Conservation (phyloP, 1,140 invertebrate species). For the Cyclargus thomasi region DNA sequence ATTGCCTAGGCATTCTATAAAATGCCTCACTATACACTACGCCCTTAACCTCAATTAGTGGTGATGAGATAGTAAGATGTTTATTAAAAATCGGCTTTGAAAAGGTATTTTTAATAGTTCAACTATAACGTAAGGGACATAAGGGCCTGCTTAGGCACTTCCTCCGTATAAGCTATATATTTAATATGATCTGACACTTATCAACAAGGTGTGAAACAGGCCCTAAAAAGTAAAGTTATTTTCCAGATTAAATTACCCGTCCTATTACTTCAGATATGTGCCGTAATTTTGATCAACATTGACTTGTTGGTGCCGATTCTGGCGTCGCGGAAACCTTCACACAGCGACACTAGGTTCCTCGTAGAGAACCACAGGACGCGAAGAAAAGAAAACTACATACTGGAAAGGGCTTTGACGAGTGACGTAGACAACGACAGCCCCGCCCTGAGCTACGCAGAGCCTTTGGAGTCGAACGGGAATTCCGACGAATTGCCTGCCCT, state of each 20-base stretch:
- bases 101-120: too few relatives aligned
- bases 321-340: constrained; percentile 43
- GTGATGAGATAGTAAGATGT: too few relatives aligned
- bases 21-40: too few relatives aligned
- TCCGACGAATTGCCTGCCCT: constrained; percentile 49
- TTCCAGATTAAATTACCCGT: constrained; percentile 42
- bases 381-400: constrained; percentile 50
- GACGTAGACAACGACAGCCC: constrained; percentile 34
- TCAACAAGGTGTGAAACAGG: too few relatives aligned
- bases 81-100: too few relatives aligned
- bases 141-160: too few relatives aligned
- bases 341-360: constrained; percentile 47
- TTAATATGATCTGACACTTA: too few relatives aligned
- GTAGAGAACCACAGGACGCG: constrained; percentile 51
- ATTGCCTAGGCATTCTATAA: too few relatives aligned
- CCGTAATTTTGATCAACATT: constrained; percentile 36
- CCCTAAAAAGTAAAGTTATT: constrained; percentile 13
- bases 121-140: too few relatives aligned
- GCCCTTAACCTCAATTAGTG: too few relatives aligned
- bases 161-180: too few relatives aligned
- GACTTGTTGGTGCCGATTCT: constrained; percentile 40
- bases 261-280: constrained; percentile 34
- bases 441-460: constrained; percentile 36
- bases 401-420: constrained; percentile 39
- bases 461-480: constrained; percentile 36